Percentiles rank a stretch among this genome's conserved stretches.
These are phyloP conservation scores for Drosophila busckii DNA, from an alignment of 1,140 invertebrate genomes.

Conservation along the genomic window DNA sequence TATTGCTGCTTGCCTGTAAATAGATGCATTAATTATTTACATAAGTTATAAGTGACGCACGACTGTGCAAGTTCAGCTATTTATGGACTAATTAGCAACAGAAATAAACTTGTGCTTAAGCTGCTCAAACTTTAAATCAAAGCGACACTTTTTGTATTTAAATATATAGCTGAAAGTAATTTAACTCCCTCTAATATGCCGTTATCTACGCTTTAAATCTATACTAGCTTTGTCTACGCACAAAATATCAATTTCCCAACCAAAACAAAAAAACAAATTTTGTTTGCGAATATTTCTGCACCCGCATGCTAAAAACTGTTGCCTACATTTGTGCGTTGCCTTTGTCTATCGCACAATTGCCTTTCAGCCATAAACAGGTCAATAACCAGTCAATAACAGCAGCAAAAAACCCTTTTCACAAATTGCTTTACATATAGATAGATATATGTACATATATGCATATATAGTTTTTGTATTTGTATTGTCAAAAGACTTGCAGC, in stretches of 20 bases:
- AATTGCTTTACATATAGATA: too few species aligned
- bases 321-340: slow-evolving; percentile 47
- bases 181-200: too few species aligned
- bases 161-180: too few species aligned
- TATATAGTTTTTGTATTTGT: slow-evolving; percentile 25
- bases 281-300: too few species aligned
- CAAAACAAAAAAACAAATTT: too few species aligned
- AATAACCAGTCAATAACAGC: slow-evolving; percentile 57
- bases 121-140: too few species aligned
- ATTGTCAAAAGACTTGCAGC: slow-evolving; percentile 8
- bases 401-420: slow-evolving; percentile 38
- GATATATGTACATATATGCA: too few species aligned
- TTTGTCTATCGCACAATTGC: not conserved
- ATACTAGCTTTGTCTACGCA: too few species aligned
- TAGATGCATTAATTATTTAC: slow-evolving; percentile 35
- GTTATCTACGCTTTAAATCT: too few species aligned
- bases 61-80: not conserved
- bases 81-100: slow-evolving; percentile 3
- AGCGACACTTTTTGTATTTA: too few species aligned
- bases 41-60: slow-evolving; percentile 18
- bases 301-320: slow-evolving; percentile 32
- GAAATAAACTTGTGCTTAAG: too few species aligned
- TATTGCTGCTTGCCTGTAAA: slow-evolving; percentile 11
- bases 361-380: slow-evolving; percentile 31
- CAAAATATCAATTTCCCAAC: too few species aligned